Percentiles rank a stretch among this genome's conserved stretches.
Evolutionary conservation across 2,888 invertebrate genomes (phyloP).

Genomic region (Boloria euphrosyne): DNA sequence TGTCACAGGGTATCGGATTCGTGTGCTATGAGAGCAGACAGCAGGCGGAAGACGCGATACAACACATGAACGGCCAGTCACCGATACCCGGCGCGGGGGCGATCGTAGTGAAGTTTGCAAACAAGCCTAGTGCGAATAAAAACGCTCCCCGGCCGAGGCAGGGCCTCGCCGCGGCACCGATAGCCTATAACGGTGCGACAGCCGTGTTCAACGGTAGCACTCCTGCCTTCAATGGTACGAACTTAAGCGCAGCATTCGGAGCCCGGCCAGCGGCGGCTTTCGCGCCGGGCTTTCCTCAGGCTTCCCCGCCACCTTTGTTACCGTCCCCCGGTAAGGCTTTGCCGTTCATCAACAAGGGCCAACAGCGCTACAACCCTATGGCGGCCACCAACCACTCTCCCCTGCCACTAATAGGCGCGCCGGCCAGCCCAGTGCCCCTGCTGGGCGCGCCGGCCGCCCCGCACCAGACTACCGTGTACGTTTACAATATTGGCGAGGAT

Average conservation of each 20-base stretch:
- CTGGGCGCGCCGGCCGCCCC: constrained; percentile 63
- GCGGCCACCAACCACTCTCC: constrained; percentile 74
- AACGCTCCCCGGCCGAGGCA: constrained; percentile 67
- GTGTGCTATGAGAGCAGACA: constrained; percentile 74
- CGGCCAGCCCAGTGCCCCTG: constrained; percentile 72
- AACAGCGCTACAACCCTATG: constrained; percentile 79
- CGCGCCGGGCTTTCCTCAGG: constrained; percentile 71
- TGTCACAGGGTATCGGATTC: constrained; percentile 79
- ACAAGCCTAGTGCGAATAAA: constrained; percentile 75
- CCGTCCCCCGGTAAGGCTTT: constrained; percentile 79
- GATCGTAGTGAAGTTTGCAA: constrained; percentile 77
- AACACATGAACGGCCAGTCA: constrained; percentile 71
- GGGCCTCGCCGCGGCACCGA: constrained; percentile 54
- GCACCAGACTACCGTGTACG: constrained; percentile 79
- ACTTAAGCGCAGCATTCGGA: constrained; percentile 67
- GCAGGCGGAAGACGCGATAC: constrained; percentile 77
- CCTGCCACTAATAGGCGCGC: constrained; percentile 71
- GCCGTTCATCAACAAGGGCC: constrained; percentile 79
- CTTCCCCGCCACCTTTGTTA: constrained; percentile 74
- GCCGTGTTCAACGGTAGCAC: constrained; percentile 68
- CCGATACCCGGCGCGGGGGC: constrained; percentile 73
- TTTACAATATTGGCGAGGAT: constrained; percentile 80
- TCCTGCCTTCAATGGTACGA: constrained; percentile 69
- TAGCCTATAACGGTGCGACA: constrained; percentile 70
- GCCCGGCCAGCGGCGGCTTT: constrained; percentile 67